A percentile compares a stretch with the other conserved stretches of the same genome.
Conservation (phyloP, 2,888 invertebrate genomes). For the Eugnorisma glareosa region DNA sequence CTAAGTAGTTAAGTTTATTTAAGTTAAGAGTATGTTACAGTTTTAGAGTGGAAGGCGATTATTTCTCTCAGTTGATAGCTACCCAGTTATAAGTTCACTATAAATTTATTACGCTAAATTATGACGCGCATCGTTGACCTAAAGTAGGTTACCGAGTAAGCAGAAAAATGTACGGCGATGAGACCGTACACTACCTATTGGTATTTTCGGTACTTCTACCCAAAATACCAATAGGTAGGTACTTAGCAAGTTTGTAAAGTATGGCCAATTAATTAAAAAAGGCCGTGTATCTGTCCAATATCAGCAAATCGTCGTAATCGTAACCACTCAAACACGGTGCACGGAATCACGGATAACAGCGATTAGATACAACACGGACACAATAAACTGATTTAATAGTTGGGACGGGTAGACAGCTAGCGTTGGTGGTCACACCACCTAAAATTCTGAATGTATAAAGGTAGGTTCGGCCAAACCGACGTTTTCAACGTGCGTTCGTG, state of each 20-base stretch:
- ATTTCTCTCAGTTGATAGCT: no score
- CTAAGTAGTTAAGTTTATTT: no score
- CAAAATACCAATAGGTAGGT: neutral
- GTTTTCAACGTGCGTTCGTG: neutral
- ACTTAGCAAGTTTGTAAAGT: neutral
- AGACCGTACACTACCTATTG: no score
- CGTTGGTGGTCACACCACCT: neutral
- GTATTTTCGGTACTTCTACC: no score
- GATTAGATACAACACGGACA: slow-evolving; percentile 19
- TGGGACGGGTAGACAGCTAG: neutral
- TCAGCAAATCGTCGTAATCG: slow-evolving; percentile 19
- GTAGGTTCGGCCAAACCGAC: neutral
- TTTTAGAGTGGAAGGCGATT: no score
- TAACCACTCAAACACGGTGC: slow-evolving; percentile 6
- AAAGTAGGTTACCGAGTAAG: no score
- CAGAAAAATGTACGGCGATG: no score
- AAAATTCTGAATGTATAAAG: neutral
- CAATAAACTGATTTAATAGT: slow-evolving; percentile 1
- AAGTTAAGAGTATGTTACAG: no score
- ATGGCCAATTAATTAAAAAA: slow-evolving; percentile 5
- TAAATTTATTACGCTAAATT: no score
- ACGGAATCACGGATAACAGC: slow-evolving; percentile 9
- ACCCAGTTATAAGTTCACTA: no score
- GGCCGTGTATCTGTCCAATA: slow-evolving; percentile 11
- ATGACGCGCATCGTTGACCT: no score